Base-by-base conservation (phyloP, 2,888 invertebrate species). In the Athripsodes cinereus region DNA sequence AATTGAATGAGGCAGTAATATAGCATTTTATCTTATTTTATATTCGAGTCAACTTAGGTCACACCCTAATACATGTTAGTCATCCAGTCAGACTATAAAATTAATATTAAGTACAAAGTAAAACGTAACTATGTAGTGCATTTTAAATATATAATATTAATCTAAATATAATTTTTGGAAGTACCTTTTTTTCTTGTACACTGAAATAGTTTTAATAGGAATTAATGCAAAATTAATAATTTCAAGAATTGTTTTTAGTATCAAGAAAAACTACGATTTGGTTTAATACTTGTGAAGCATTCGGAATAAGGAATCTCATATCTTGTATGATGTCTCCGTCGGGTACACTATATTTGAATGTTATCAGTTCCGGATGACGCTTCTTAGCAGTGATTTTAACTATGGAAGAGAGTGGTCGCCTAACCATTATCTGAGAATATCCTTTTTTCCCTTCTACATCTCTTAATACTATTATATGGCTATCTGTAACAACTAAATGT, bases 361-460 rank as follows among this genome's bases (percentile, higher is more conserved):
- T 98, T 62, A 99, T 96, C 66, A 98, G 78, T 74, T 98, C 95
- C 0, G 97, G 96, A 71, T 93, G 90, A 57, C 90, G 85, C 72
- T 96, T 96, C 71, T 96, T 94, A 11, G 96, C 96, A 1, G 98
- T 98, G 62, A 99, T 99, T 78, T 94, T 96, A 8, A 97, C 92
- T 66, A 99, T 93, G 53, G 92, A 90, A 1, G 92, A 88, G 55
- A 99, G 78, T 0, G 93, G 91, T 56, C 96, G 83, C 62, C 92
- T 84, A 0, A 93, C 91, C 68, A 94, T 88, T 0, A 97, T 84
- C 71, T 90, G 88, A 0, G 91, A 95, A 65, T 84, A 83, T 1
- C 91, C 93, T 68, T 85, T 85, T 65, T 84, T 82, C 60, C 87
- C 87, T 13, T 86, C 82, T 63, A 90, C 78, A 68, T 90, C 90